A percentile compares a stretch with the other conserved stretches of the same genome.
Conservation (phyloP, 2,888 invertebrate genomes). For the Acleris sparsana region DNA sequence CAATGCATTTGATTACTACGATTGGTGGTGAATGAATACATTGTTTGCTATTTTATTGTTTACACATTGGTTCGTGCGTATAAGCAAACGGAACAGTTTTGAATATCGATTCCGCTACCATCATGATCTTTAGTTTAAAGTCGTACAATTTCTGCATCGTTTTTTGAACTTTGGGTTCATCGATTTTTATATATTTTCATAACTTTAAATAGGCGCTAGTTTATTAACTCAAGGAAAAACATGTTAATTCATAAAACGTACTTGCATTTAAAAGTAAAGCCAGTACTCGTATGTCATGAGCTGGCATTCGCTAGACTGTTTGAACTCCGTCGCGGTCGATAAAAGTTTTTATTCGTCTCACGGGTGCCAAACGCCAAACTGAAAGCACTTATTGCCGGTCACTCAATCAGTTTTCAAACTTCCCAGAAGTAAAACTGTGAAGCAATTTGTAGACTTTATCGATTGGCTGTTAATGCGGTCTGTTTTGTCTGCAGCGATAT, state of each 20-base stretch:
- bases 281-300: no score
- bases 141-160: neutral
- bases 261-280: no score
- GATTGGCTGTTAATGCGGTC: constrained; percentile 38
- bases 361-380: constrained; percentile 11
- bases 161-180: neutral
- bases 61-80: neutral
- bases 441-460: constrained; percentile 50
- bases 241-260: no score
- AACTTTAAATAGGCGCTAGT: no score
- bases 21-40: no score
- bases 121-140: neutral
- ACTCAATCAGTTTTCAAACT: constrained; percentile 16
- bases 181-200: no score
- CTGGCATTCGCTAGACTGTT: neutral
- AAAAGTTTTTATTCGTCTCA: constrained; percentile 4
- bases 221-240: no score
- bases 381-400: constrained; percentile 15
- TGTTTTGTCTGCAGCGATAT: constrained; percentile 47
- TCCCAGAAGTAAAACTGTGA: constrained; percentile 33
- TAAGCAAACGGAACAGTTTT: neutral
- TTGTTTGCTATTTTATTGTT: neutral
- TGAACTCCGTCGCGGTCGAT: neutral
- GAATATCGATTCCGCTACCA: neutral
- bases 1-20: no score